These are phyloP conservation scores for Ailuropoda melanoleuca DNA, from an alignment of 2,113 vertebrate species.

Conservation along the genomic window DNA sequence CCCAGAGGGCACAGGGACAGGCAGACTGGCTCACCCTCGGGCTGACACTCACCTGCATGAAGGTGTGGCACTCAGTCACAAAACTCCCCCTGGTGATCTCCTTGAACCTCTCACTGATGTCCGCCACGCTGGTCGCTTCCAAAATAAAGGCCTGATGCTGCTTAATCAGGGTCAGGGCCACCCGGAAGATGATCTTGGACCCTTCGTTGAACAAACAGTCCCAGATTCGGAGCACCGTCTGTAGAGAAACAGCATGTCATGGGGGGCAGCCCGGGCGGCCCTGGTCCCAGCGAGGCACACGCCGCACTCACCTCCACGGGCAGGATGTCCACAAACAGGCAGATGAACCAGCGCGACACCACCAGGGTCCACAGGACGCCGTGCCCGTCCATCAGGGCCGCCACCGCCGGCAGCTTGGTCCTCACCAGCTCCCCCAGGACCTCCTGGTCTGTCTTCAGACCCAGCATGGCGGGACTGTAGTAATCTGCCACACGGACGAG, in stretches of 20 bases:
- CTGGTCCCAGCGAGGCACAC: rapidly evolving
- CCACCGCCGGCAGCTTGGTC: slow-evolving; percentile 91
- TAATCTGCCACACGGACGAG: slow-evolving; percentile 86
- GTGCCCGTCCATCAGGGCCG: slow-evolving; percentile 90
- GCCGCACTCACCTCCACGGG: slow-evolving; percentile 91
- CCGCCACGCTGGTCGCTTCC: slow-evolving; percentile 89
- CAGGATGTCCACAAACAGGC: slow-evolving; percentile 95
- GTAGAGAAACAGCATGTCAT: not conserved
- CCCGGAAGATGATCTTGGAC: slow-evolving; percentile 96
- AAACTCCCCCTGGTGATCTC: slow-evolving; percentile 91
- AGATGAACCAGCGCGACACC: slow-evolving; percentile 97
- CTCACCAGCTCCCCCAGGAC: slow-evolving; percentile 95
- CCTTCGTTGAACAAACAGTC: slow-evolving; percentile 97
- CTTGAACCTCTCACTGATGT: slow-evolving; percentile 95
- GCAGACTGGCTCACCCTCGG: not conserved
- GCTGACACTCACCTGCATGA: slow-evolving; percentile 90
- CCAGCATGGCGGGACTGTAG: slow-evolving; percentile 93
- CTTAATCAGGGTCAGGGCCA: slow-evolving; percentile 94
- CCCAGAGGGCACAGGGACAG: not conserved
- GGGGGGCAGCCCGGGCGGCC: rapidly evolving
- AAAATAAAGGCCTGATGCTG: slow-evolving; percentile 92
- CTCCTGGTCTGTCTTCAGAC: slow-evolving; percentile 94
- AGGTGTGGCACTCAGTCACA: slow-evolving; percentile 93
- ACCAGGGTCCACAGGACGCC: slow-evolving; percentile 93
- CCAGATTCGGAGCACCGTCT: slow-evolving; percentile 98